These are phyloP conservation scores for Brachynemurus nebulosus DNA, from an alignment of 2,888 invertebrate genomes.

Conservation along the genomic window DNA sequence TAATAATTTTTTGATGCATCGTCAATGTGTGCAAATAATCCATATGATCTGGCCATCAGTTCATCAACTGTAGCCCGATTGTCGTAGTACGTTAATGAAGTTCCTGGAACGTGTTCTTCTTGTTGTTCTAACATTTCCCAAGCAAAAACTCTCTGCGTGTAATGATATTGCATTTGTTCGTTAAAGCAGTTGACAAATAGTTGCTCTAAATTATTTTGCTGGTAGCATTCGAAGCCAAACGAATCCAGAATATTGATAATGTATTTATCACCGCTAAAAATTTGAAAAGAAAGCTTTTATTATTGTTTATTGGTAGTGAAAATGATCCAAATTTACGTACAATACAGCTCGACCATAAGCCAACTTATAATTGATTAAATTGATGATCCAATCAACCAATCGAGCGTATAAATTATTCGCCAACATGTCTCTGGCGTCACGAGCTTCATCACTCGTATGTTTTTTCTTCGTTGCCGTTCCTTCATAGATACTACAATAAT, in stretches of 20 bases:
- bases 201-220: constrained; percentile 74
- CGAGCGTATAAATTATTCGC: constrained; percentile 74
- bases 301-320: background rate
- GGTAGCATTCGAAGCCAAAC: constrained; percentile 87
- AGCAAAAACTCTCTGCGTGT: constrained; percentile 79
- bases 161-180: constrained; percentile 87
- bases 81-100: constrained; percentile 66
- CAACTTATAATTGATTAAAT: constrained; percentile 70
- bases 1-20: constrained; percentile 67
- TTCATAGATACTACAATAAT: constrained; percentile 67
- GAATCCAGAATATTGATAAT: constrained; percentile 73
- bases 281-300: background rate
- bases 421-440: constrained; percentile 70
- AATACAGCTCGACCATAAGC: constrained; percentile 73
- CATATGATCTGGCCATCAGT: constrained; percentile 69
- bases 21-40: constrained; percentile 73
- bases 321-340: constrained; percentile 42
- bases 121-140: constrained; percentile 73
- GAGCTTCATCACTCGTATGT: constrained; percentile 68
- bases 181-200: constrained; percentile 80
- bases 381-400: constrained; percentile 79
- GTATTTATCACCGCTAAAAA: constrained; percentile 70
- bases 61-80: constrained; percentile 81
- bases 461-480: constrained; percentile 51
- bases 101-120: constrained; percentile 64